Conservation (phyloP, 2,113 vertebrate species). For the Pleuronectes platessa region DNA sequence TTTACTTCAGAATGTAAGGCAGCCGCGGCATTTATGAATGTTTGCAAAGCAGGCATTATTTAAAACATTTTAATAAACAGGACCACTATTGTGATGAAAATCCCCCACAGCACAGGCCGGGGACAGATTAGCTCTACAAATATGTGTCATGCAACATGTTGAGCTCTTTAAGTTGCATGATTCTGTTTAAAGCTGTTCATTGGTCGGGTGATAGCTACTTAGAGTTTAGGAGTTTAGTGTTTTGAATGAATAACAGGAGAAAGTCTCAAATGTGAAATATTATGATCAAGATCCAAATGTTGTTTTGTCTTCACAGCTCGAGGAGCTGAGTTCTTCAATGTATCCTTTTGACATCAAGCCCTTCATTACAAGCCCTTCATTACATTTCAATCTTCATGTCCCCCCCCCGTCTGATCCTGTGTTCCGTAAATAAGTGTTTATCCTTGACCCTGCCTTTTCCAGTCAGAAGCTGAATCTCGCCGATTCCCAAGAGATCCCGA, state of each 20-base stretch:
- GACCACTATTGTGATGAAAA: neutral
- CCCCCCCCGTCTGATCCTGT: neutral
- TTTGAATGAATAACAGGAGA: neutral
- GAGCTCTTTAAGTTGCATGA: neutral
- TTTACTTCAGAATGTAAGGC: constrained; percentile 91
- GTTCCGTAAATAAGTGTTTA: neutral
- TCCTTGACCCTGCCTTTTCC: constrained; percentile 81
- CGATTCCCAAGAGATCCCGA: constrained; percentile 92
- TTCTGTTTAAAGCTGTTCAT: no score
- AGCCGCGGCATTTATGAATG: neutral
- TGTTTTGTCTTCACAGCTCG: constrained; percentile 86
- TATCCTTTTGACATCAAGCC: constrained; percentile 87
- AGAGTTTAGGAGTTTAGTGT: constrained; percentile 27
- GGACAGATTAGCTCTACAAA: neutral
- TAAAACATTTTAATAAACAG: neutral
- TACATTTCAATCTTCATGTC: neutral
- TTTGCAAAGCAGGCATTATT: no score
- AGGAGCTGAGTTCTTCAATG: constrained; percentile 99
- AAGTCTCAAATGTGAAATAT: neutral
- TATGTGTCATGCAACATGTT: neutral
- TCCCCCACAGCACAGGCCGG: no score
- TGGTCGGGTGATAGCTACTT: no score
- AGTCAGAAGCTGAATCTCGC: constrained; percentile 97
- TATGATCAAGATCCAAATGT: neutral
- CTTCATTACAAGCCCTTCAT: neutral